Evolutionary conservation across 2,113 vertebrate genomes (phyloP).

Genomic region (Tragelaphus strepsiceros): DNA sequence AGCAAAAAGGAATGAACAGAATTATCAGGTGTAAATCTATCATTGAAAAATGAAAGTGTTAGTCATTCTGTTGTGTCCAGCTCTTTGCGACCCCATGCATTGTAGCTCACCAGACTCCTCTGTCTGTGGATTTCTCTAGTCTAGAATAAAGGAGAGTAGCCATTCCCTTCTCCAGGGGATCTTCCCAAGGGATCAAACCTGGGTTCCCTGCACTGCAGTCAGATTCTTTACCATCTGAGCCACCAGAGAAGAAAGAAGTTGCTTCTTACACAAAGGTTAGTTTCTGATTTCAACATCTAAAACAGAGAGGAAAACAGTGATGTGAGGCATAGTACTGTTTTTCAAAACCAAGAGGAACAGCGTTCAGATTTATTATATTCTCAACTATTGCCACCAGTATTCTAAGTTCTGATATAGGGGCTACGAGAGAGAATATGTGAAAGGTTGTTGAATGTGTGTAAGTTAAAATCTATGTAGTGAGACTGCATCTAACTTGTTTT

Average conservation of each 20-base stretch:
- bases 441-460: neutral
- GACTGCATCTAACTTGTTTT: neutral
- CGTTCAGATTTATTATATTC: neutral
- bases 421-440: neutral
- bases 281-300: neutral
- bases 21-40: neutral
- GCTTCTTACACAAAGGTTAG: neutral
- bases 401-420: neutral
- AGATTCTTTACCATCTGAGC: neutral
- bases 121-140: neutral
- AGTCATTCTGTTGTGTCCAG: neutral
- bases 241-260: neutral
- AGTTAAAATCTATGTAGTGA: neutral
- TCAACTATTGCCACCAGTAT: neutral
- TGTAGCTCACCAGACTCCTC: neutral
- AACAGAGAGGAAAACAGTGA: neutral
- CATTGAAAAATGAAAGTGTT: neutral
- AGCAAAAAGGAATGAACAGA: neutral
- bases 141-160: neutral
- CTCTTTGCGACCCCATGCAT: neutral
- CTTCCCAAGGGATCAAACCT: neutral
- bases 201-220: neutral
- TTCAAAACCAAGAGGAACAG: neutral
- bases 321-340: neutral
- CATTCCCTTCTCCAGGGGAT: neutral